Percentiles rank a stretch among this genome's conserved stretches.
These are phyloP conservation scores for Sebastes fasciatus DNA, from an alignment of 2,113 vertebrate genomes.

Conservation along the genomic window DNA sequence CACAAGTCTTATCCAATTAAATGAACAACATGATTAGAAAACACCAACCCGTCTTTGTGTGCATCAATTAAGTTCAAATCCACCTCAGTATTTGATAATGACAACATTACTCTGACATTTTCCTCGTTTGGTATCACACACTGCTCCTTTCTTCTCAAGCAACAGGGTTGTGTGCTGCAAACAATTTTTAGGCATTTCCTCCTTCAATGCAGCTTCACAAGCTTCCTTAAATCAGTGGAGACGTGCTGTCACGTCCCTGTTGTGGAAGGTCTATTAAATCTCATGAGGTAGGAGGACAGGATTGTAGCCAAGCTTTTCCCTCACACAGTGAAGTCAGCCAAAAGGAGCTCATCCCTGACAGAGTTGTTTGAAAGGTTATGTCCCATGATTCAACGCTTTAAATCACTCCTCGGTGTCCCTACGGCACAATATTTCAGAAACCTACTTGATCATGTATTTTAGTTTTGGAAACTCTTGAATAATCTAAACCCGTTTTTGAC, in stretches of 20 bases:
- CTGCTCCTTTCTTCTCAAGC: neutral
- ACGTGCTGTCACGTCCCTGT: constrained; percentile 2
- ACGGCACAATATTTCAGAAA: neutral
- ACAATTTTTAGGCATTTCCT: neutral
- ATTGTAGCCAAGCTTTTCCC: no score
- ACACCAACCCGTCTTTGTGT: neutral
- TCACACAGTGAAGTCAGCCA: no score
- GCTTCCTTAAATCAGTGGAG: neutral
- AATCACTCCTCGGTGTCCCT: neutral
- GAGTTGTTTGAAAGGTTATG: constrained; percentile 3
- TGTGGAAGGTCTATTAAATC: constrained; percentile 26
- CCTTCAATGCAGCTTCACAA: neutral
- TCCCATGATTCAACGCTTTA: neutral
- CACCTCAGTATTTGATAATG: neutral
- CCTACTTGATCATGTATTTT: no score
- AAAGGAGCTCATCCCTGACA: neutral
- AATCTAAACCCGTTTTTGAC: neutral
- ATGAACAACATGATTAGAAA: constrained; percentile 5
- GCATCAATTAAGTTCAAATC: neutral
- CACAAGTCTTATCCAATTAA: constrained; percentile 18
- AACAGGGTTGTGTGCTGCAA: neutral
- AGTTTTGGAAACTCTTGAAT: no score
- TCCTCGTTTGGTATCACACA: neutral
- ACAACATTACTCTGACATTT: constrained; percentile 1
- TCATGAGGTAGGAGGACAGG: neutral